Percentiles rank a stretch among this genome's conserved stretches.
phyloP scores from a whole-genome alignment of 2,113 vertebrate species.

The Pipa parva region DNA sequence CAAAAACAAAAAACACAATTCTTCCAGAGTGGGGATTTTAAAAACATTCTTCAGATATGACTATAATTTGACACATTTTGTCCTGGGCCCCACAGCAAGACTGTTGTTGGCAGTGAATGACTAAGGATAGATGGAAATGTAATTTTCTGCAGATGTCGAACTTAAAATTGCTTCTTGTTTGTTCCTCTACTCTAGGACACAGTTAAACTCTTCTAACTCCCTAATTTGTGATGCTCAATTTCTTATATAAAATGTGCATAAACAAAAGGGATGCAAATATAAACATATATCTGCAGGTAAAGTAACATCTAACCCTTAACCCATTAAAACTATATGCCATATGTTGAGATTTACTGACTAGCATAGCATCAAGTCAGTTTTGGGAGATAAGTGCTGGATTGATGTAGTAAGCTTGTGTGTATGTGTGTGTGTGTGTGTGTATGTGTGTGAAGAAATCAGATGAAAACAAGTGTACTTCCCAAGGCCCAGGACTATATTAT shows the following conservation, averaged over 20 bases:
- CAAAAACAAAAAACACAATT: constrained; percentile 48
- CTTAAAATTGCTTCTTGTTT: constrained; percentile 62
- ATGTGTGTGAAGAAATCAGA: constrained; percentile 25
- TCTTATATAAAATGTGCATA: constrained; percentile 78
- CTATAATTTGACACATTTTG: constrained; percentile 51
- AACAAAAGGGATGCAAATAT: constrained; percentile 43
- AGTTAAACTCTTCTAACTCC: constrained; percentile 65
- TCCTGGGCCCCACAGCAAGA: constrained; percentile 57
- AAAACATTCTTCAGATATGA: constrained; percentile 56
- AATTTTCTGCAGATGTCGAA: constrained; percentile 53
- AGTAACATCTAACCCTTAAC: not conserved
- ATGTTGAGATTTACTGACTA: constrained; percentile 57
- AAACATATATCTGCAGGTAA: not conserved
- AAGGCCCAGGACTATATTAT: constrained; percentile 50
- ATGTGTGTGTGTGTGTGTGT: constrained; percentile 38
- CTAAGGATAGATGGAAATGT: constrained; percentile 65
- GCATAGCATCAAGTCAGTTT: constrained; percentile 54
- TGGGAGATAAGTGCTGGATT: constrained; percentile 50
- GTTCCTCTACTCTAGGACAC: constrained; percentile 64
- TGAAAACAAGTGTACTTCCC: constrained; percentile 49
- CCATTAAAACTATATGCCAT: not conserved
- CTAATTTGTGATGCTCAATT: constrained; percentile 82
- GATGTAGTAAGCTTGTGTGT: constrained; percentile 47
- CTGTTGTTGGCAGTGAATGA: constrained; percentile 55
- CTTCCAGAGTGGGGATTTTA: constrained; percentile 63